Evolutionary conservation across 2,888 invertebrate species (phyloP).

Genomic region (Andrena marginata): DNA sequence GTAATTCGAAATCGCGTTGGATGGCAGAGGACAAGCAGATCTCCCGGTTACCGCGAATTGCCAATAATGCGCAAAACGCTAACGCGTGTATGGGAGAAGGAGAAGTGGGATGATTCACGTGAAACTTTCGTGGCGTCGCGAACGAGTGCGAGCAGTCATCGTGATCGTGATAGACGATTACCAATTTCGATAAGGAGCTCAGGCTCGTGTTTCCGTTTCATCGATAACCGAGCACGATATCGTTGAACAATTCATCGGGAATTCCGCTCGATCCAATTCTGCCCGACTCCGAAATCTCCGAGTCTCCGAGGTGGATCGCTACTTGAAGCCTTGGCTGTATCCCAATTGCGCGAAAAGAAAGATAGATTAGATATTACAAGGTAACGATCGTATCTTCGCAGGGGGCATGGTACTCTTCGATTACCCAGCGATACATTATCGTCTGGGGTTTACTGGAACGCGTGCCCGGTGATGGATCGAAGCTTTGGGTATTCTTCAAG

Average conservation of each 20-base stretch:
- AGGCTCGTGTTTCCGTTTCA: constrained; percentile 15
- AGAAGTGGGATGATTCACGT: constrained; percentile 58
- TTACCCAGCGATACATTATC: constrained; percentile 42
- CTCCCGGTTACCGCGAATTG: background rate
- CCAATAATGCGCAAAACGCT: constrained; percentile 41
- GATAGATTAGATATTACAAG: constrained; percentile 10
- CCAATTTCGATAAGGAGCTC: constrained; percentile 53
- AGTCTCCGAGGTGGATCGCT: background rate
- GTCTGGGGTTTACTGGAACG: constrained; percentile 13
- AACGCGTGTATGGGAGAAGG: background rate
- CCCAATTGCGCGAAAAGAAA: too few relatives aligned
- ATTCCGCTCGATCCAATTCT: background rate
- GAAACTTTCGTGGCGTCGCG: constrained; percentile 49
- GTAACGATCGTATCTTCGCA: constrained; percentile 44
- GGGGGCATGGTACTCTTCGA: constrained; percentile 53
- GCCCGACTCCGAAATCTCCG: too few relatives aligned
- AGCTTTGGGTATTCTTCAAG: background rate
- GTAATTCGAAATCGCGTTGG: constrained; percentile 5
- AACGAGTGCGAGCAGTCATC: constrained; percentile 32
- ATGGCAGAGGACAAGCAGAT: background rate
- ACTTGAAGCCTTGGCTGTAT: too few relatives aligned
- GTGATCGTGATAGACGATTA: constrained; percentile 68
- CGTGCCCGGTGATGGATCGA: background rate
- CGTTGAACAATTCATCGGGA: background rate
- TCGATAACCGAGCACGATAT: constrained; percentile 7